phyloP scores from a whole-genome alignment of 2,888 invertebrate species.

The Eupithecia subumbrata region DNA sequence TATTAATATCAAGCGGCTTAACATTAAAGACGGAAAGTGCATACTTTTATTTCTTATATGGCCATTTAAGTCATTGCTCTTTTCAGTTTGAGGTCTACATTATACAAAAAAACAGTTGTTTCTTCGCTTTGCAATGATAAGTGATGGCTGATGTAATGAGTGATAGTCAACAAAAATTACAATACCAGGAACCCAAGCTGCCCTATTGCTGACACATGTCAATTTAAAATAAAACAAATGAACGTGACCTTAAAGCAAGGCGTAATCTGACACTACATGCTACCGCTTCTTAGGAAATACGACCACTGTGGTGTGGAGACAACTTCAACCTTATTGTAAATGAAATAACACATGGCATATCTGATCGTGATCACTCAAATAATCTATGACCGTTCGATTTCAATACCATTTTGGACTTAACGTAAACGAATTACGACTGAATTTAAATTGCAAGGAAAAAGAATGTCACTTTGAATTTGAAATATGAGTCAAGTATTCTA shows the following conservation, averaged over 20 bases:
- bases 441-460: constrained; percentile 38
- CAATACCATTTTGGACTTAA: constrained; percentile 40
- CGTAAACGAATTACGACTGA: constrained; percentile 42
- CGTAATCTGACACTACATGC: constrained; percentile 66
- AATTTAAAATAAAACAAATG: constrained; percentile 45
- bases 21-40: neutral
- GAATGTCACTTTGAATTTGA: constrained; percentile 59
- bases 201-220: constrained; percentile 38
- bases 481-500: constrained; percentile 61
- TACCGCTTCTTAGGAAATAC: constrained; percentile 54
- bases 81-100: neutral
- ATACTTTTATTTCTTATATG: neutral
- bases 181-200: constrained; percentile 18
- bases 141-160: neutral
- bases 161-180: constrained; percentile 19
- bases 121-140: neutral
- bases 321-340: constrained; percentile 26
- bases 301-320: neutral
- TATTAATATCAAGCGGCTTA: neutral
- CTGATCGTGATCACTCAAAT: neutral
- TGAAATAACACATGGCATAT: constrained; percentile 30
- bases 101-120: neutral
- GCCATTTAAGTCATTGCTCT: neutral
- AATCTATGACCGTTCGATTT: constrained; percentile 14
- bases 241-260: constrained; percentile 60